Conservation (phyloP, 2,113 vertebrate species). For the Mirounga angustirostris region DNA sequence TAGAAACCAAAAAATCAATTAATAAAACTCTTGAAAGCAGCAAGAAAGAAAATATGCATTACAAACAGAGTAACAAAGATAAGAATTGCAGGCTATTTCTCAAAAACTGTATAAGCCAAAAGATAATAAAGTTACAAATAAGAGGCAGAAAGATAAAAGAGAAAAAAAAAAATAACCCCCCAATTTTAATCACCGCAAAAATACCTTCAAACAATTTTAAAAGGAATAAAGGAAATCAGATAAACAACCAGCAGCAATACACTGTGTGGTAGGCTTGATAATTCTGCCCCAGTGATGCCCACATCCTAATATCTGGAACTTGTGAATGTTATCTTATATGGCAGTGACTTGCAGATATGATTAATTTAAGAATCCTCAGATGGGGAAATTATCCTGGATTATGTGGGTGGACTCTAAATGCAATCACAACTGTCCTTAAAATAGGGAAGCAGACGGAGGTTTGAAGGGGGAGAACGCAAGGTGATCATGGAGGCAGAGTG, state of each 20-base stretch:
- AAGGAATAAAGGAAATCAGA: neutral
- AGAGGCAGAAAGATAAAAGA: neutral
- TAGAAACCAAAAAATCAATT: neutral
- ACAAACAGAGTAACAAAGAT: neutral
- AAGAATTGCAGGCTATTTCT: neutral
- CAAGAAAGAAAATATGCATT: neutral
- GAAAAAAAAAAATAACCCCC: neutral
- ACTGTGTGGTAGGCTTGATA: neutral
- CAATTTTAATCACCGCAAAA: neutral
- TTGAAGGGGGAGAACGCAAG: neutral
- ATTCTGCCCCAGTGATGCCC: neutral
- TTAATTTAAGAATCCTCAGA: neutral
- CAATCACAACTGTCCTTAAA: neutral
- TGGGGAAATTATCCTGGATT: neutral
- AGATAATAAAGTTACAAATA: neutral
- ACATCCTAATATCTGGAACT: neutral
- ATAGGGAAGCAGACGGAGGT: neutral
- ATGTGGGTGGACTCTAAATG: neutral
- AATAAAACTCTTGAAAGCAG: neutral
- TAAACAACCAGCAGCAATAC: neutral
- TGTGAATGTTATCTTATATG: neutral
- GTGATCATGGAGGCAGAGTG: neutral
- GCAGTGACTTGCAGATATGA: neutral
- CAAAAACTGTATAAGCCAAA: neutral
- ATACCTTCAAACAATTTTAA: neutral